Evolutionary conservation across 2,113 vertebrate genomes (phyloP), one percentile per base, ranked within the genome.

Genomic region (Sporophila hypoxantha): DNA sequence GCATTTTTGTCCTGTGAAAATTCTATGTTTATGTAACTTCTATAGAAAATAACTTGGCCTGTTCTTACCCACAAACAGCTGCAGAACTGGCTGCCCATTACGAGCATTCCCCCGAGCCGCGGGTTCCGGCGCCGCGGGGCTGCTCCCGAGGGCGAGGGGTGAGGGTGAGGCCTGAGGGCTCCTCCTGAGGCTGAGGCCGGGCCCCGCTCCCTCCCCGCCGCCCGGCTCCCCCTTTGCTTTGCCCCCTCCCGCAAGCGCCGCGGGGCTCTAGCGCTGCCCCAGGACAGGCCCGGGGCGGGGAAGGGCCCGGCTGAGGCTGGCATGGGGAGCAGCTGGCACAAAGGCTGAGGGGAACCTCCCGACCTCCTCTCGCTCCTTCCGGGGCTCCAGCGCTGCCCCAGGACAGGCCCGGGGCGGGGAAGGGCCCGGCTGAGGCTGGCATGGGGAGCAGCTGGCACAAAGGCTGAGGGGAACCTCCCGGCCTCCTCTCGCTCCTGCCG

Each of bases 401-500:
- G 9, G 2, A 0, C 25, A 3, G 47, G 34, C 6, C n/a, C 7
- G 8, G 17, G 19, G 3, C 0, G 14, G 6, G 32, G 16, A 14
- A 12, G 15, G 10, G 26, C 17, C 9, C 20, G 20, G 21, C 29
- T 10, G 29, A 30, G 30, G 27, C 8, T 4, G 10, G 5, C 3
- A 0, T 0, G 5, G 61, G 10, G 16, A 20, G 5, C 59, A 0
- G 4, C 9, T 5, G 19, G 11, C 70, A 4, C 21, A 4, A 3
- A 6, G 47, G 19, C 7, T 5, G 3, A 2, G 5, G 29, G 20
- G 20, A 64, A 4, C 19, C 10, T 52, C 3, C 1, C 5, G 36
- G 20, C 30, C 57, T 18, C 21, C 27, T 17, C 12, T 5, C 2
- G 4, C 22, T 12, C 6, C 18, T 5, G 22, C 21, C 8, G 4